Evolutionary conservation across 2,888 invertebrate species (phyloP).

Genomic region (Orthosia gothica): DNA sequence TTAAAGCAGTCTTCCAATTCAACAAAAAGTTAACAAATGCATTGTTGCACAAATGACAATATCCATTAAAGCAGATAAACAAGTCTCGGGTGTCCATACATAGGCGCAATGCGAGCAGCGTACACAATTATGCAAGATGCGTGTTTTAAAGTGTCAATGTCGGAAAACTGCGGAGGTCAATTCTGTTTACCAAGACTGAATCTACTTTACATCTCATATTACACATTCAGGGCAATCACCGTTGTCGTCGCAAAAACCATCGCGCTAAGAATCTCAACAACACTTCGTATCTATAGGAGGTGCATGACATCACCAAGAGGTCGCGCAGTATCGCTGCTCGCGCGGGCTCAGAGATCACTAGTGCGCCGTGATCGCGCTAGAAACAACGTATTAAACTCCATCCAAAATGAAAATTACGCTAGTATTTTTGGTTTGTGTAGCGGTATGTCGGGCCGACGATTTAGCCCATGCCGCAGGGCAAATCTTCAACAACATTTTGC

Average conservation of each 20-base stretch:
- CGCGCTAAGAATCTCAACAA: slow-evolving; percentile 84
- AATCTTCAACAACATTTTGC: slow-evolving; percentile 87
- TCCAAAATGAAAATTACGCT: slow-evolving; percentile 83
- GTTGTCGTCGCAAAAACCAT: slow-evolving; percentile 82
- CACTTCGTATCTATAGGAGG: slow-evolving; percentile 79
- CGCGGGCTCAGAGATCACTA: slow-evolving; percentile 85
- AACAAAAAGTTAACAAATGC: slow-evolving; percentile 20
- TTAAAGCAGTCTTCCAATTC: slow-evolving; percentile 6
- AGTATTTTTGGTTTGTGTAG: slow-evolving; percentile 78
- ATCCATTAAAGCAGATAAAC: slow-evolving; percentile 17
- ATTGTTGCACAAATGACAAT: slow-evolving; percentile 27
- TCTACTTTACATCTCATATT: slow-evolving; percentile 67
- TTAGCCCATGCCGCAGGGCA: slow-evolving; percentile 86
- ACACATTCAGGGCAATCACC: slow-evolving; percentile 77
- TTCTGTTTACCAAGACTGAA: slow-evolving; percentile 75
- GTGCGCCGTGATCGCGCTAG: slow-evolving; percentile 85
- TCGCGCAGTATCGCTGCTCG: slow-evolving; percentile 82
- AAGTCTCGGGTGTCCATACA: slow-evolving; percentile 26
- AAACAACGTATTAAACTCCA: slow-evolving; percentile 79
- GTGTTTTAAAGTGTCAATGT: slow-evolving; percentile 28
- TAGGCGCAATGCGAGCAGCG: slow-evolving; percentile 24
- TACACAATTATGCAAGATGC: slow-evolving; percentile 26
- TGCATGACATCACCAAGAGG: slow-evolving; percentile 89
- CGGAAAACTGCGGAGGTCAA: slow-evolving; percentile 73
- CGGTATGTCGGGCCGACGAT: slow-evolving; percentile 83